phyloP scores from a whole-genome alignment of 2,113 vertebrate genomes.

The Sula dactylatra region DNA sequence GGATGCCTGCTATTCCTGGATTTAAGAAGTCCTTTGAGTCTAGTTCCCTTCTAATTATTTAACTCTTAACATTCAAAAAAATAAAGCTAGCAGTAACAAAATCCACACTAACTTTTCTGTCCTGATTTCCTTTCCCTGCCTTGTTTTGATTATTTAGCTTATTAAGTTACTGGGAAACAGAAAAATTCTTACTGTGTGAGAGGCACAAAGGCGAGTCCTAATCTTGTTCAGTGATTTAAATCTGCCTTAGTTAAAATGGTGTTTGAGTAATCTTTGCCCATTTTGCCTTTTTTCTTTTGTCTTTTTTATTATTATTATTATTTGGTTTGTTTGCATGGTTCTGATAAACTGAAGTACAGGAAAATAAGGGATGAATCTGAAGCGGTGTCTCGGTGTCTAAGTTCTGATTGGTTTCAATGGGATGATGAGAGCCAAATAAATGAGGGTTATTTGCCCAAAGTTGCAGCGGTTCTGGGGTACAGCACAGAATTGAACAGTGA shows the following conservation, averaged over 20 bases:
- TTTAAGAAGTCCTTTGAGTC: background rate
- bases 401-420: background rate
- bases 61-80: background rate
- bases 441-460: background rate
- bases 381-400: background rate
- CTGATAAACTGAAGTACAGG: background rate
- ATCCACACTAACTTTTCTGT: background rate
- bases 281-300: background rate
- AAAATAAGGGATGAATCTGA: background rate
- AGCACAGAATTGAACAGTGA: background rate
- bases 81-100: background rate
- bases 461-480: background rate
- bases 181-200: background rate
- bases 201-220: background rate
- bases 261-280: background rate
- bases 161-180: background rate
- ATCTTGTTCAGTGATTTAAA: background rate
- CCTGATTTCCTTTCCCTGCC: background rate
- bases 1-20: background rate
- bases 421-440: background rate
- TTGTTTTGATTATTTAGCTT: background rate
- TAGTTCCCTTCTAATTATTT: background rate
- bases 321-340: background rate
- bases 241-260: background rate
- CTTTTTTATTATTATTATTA: background rate